Base-by-base conservation (phyloP, 1,140 invertebrate species). In the Homarus americanus region DNA sequence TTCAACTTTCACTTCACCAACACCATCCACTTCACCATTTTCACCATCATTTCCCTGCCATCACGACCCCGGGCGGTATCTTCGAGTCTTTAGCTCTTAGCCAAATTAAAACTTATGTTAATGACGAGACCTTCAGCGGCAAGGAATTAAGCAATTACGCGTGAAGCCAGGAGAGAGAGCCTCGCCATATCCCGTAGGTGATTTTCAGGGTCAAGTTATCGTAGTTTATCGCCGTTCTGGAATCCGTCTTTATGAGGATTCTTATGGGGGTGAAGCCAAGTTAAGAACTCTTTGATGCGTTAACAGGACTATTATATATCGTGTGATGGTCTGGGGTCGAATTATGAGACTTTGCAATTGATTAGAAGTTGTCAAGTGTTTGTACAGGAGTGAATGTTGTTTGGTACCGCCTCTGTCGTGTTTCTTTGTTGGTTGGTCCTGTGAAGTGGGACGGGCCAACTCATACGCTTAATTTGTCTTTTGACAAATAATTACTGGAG, bases 101-200 rank as follows among this genome's bases (percentile, higher is more conserved):
- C 87, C 79, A 82, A 90, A 83, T 90, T 90, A 90, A 90, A 90
- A 90, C 66, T 90, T 90, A 90, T 90, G 80, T 90, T 90, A 90
- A 90, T 90, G 80, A 83, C 87, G 80, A 73, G n/a, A 83, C 79
- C 87, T 75, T 83, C 87, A 89, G 87, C 87, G 80, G 36, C 87
- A 73, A 90, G 79, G 87, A 90, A 82, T 90, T 90, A 82, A 90
- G 79, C 87, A 90, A 90, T 90, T 90, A 83, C 41, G 38, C 87
- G 87, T 90, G 87, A 90, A 90, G 79, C 41, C 17, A 10, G 20
- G 34, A 53, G 49, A 38, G 34, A 53, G 49, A 38, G 63, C 20
- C 53, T 58, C 44, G 49, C 28, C 82, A 40, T 53, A 24, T 20
- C 53, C 53, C 49, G 9, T 38, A 12, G 32, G 78, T 82, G 78